Percentiles rank a stretch among this genome's conserved stretches.
Conservation (phyloP, 2,113 vertebrate genomes). For the Pelmatolapia mariae region DNA sequence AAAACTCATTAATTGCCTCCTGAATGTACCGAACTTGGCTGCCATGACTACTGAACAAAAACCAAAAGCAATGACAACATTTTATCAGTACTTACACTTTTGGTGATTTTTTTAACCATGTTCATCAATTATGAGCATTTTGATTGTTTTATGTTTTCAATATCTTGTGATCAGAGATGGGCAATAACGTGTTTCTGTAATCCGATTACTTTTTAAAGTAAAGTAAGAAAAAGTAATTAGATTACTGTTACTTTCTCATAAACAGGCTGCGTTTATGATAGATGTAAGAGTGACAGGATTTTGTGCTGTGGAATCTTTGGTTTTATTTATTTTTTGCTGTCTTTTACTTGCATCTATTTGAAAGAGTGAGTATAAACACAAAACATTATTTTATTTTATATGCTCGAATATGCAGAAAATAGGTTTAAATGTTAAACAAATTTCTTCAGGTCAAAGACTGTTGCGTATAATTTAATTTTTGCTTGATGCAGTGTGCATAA, state of each 20-base stretch:
- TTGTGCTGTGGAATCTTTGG: neutral
- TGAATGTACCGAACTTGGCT: neutral
- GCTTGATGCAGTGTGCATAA: neutral
- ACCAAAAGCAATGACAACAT: neutral
- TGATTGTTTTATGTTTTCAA: neutral
- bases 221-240: neutral
- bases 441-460: neutral
- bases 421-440: neutral
- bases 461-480: neutral
- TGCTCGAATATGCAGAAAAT: neutral
- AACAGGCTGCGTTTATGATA: neutral
- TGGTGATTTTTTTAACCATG: neutral
- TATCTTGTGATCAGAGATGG: neutral
- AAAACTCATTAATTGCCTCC: neutral
- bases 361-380: neutral
- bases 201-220: neutral
- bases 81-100: neutral
- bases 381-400: neutral
- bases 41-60: neutral
- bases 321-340: neutral
- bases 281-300: neutral
- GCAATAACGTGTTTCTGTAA: neutral
- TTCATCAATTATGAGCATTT: neutral
- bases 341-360: neutral
- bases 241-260: neutral